Conservation (phyloP, 1,140 invertebrate genomes). For the Drosophila trapezifrons region DNA sequence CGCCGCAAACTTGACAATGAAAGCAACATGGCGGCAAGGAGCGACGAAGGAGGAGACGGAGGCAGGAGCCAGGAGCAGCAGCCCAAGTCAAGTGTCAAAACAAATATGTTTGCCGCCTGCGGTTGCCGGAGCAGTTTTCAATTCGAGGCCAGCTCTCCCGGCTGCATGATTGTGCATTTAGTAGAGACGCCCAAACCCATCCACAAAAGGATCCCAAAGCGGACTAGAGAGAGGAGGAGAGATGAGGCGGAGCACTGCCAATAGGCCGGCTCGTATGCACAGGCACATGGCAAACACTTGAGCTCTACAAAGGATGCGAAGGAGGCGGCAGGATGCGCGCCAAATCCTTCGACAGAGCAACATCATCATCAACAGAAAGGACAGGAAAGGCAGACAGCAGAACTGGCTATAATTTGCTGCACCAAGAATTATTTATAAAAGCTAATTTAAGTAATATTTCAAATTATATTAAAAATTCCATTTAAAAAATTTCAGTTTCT, state of each 20-base stretch:
- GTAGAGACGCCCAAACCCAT: constrained; percentile 42
- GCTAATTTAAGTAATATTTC: not conserved
- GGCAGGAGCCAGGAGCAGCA: not conserved
- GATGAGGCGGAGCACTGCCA: constrained; percentile 2
- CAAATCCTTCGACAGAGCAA: constrained; percentile 56
- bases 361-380: constrained; percentile 45
- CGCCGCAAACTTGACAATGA: constrained; percentile 70
- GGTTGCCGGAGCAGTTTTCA: constrained; percentile 54
- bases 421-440: not conserved
- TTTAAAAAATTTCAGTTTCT: not conserved
- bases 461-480: too few relatives aligned
- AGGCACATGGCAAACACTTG: constrained; percentile 76
- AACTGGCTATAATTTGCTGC: constrained; percentile 55
- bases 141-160: constrained; percentile 28
- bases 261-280: constrained; percentile 64
- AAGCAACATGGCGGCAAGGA: constrained; percentile 36
- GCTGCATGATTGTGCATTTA: constrained; percentile 76
- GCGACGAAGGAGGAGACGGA: not conserved
- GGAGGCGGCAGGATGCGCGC: constrained; percentile 16
- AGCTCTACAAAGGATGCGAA: constrained; percentile 14
- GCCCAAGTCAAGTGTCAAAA: constrained; percentile 64
- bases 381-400: constrained; percentile 11
- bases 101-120: constrained; percentile 62
- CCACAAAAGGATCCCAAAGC: constrained; percentile 11
- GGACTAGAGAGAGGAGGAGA: not conserved